A percentile compares a stretch with the other conserved stretches of the same genome.
Evolutionary conservation across 2,888 invertebrate genomes (phyloP).

Genomic region (Archips xylosteana): DNA sequence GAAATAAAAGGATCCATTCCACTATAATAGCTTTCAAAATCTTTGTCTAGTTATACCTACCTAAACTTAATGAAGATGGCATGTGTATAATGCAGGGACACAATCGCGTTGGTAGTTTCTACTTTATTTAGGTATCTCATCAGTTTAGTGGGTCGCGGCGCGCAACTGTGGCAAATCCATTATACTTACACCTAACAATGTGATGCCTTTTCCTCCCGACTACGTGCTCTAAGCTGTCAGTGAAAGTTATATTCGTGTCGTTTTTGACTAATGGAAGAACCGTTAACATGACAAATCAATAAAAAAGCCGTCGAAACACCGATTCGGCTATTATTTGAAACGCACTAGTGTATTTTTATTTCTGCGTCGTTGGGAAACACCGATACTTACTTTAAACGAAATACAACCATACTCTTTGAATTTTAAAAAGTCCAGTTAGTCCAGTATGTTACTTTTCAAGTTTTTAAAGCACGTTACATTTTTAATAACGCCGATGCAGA

Average conservation of each 20-base stretch:
- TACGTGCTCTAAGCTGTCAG: slow-evolving; percentile 67
- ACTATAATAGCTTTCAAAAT: not conserved
- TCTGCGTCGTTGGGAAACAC: not conserved
- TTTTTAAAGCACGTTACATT: not conserved
- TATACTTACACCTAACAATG: slow-evolving; percentile 61
- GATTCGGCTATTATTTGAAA: slow-evolving; percentile 4
- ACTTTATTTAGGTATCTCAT: slow-evolving; percentile 63
- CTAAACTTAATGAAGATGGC: slow-evolving; percentile 13
- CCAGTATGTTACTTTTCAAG: not conserved
- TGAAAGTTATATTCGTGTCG: slow-evolving; percentile 70
- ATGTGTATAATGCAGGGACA: slow-evolving; percentile 32
- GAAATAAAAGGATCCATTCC: not conserved
- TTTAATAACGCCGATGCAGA: not conserved
- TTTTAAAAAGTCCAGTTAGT: not conserved
- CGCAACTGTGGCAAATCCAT: slow-evolving; percentile 46
- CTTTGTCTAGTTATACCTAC: not conserved
- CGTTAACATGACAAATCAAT: slow-evolving; percentile 52
- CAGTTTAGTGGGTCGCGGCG: slow-evolving; percentile 73
- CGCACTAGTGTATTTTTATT: not conserved
- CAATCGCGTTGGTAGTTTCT: slow-evolving; percentile 66
- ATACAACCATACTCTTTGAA: not conserved
- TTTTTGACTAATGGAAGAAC: slow-evolving; percentile 62
- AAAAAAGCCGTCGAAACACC: slow-evolving; percentile 6
- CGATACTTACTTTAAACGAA: not conserved
- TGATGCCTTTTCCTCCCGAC: slow-evolving; percentile 60